Evolutionary conservation across 1,140 invertebrate species (phyloP).

Genomic region (Drosophila eugracilis): DNA sequence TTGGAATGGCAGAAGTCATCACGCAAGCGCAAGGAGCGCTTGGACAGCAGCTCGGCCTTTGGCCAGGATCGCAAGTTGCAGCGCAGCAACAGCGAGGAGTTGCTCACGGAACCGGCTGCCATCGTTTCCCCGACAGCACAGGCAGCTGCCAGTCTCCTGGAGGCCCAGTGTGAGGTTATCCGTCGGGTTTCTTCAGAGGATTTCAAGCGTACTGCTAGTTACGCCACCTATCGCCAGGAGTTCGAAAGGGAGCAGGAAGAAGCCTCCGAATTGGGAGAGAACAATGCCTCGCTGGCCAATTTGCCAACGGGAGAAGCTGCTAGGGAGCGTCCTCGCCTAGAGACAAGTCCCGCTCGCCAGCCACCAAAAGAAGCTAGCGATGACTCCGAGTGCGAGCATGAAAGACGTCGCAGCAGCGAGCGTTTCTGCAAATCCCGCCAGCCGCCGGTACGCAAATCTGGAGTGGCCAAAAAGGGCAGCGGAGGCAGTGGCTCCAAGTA

Average conservation of each 20-base stretch:
- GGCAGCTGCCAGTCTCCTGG: slow-evolving; percentile 26
- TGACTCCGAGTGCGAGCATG: slow-evolving; percentile 86
- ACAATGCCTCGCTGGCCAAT: slow-evolving; percentile 72
- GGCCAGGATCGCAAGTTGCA: slow-evolving; percentile 91
- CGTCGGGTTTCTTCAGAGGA: slow-evolving; percentile 81
- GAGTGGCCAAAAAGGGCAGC: slow-evolving; percentile 69
- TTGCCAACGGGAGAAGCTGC: slow-evolving; percentile 27
- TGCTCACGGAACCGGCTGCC: slow-evolving; percentile 61
- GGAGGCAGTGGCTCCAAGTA: slow-evolving; percentile 61
- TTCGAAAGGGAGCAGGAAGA: slow-evolving; percentile 59
- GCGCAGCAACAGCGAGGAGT: slow-evolving; percentile 90
- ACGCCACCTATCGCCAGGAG: slow-evolving; percentile 74
- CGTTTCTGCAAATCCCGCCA: slow-evolving; percentile 82
- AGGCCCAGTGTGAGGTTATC: slow-evolving; percentile 63
- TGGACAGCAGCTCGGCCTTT: slow-evolving; percentile 88
- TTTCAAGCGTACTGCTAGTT: slow-evolving; percentile 76
- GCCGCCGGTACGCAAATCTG: slow-evolving; percentile 79
- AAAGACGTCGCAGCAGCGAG: slow-evolving; percentile 78
- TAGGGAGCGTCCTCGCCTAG: slow-evolving; percentile 70
- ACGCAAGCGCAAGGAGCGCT: slow-evolving; percentile 91
- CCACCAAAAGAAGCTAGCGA: slow-evolving; percentile 79
- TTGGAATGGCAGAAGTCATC: slow-evolving; percentile 82
- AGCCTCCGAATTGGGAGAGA: slow-evolving; percentile 54
- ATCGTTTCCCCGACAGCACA: slow-evolving; percentile 10
- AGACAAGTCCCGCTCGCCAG: slow-evolving; percentile 77